Evolutionary conservation across 2,113 vertebrate species (phyloP).

Genomic region (Danionella cerebrum): DNA sequence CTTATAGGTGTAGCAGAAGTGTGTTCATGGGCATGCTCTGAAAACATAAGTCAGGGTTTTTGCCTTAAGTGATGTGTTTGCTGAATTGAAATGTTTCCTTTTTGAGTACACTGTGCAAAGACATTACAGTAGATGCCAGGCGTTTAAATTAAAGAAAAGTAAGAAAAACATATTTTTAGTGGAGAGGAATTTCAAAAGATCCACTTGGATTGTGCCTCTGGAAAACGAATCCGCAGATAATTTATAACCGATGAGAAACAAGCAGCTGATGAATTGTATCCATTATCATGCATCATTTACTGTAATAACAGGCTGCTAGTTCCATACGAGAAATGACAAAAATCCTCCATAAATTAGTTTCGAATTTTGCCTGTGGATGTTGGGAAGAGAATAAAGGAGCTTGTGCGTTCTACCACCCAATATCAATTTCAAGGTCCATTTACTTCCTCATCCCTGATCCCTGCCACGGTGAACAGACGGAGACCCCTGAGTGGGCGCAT

Average conservation of each 20-base stretch:
- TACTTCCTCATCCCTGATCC: constrained; percentile 38
- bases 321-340: constrained; percentile 30
- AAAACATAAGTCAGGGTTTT: too few species aligned
- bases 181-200: too few species aligned
- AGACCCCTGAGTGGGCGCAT: constrained; percentile 42
- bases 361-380: constrained; percentile 37
- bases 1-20: too few species aligned
- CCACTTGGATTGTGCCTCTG: too few species aligned
- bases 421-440: constrained; percentile 48
- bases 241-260: constrained; percentile 22
- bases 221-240: neutral
- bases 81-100: too few species aligned
- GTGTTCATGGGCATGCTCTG: too few species aligned
- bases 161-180: too few species aligned
- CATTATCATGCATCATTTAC: constrained; percentile 29
- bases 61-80: too few species aligned
- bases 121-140: too few species aligned
- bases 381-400: constrained; percentile 31
- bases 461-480: constrained; percentile 40
- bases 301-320: constrained; percentile 31
- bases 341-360: constrained; percentile 36
- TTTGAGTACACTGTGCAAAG: too few species aligned
- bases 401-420: constrained; percentile 39
- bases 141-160: too few species aligned
- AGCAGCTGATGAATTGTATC: constrained; percentile 14